Evolutionary conservation across 2,113 vertebrate species (phyloP), one percentile per base, ranked within the genome.

Genomic region (Gavia stellata): DNA sequence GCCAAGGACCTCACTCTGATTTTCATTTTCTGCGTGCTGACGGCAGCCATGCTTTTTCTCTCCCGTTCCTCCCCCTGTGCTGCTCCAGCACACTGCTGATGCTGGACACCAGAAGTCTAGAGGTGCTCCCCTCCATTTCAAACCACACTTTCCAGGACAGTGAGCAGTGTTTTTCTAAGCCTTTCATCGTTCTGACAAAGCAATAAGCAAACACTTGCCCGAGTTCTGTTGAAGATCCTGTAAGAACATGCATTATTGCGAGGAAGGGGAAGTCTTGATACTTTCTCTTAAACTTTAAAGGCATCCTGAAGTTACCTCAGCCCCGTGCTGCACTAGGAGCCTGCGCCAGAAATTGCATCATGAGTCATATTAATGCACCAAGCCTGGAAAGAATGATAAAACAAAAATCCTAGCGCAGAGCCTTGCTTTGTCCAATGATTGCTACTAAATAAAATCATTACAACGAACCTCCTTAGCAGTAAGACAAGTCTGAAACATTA

Each of bases 61-160:
- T 71, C 29, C 55, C 0, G 0, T 23, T 28, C 61, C 40, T 65
- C 33, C 31, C 19, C 17, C 28, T 4, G 11, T 25, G 31, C 68
- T 65, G 68, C 71, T 81, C 56, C 61, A 55, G 75, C 42, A 13
- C 12, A 0, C 1, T 29, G 50, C 86, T 53, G 34, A 7, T 26
- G 75, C 13, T 14, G 72, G 58, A 83, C 53, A 56, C 49, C 40
- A 40, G 33, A n/a, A 77, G 31, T 14, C n/a, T 12, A 6, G 40
- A 63, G 75, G 31, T 42, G 52, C 42, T n/a, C 38, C 58, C 75
- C 86, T 21, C 44, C 34, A 2, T 24, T 58, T 36, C 70, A 31
- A 15, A 49, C 14, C 13, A 31, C 40, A 2, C 63, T 59, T 7
- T 15, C 72, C 81, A 70, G 47, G 72, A 45, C 1, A 9, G 25